Evolutionary conservation across 2,113 vertebrate genomes (phyloP).

Genomic region (Platysteira castanea): DNA sequence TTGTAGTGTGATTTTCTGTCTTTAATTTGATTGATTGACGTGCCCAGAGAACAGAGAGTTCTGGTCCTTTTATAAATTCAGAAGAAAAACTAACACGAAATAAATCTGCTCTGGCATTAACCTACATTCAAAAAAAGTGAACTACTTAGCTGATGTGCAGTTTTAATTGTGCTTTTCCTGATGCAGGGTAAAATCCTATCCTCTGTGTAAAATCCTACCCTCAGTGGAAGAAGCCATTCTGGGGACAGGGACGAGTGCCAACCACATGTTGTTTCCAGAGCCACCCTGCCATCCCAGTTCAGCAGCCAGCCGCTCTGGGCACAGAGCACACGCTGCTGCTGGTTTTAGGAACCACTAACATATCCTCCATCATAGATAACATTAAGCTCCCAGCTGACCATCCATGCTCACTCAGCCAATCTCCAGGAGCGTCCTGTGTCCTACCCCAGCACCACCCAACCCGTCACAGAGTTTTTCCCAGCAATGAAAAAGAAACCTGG

Average conservation of each 20-base stretch:
- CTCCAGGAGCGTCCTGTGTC: background rate
- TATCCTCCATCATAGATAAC: background rate
- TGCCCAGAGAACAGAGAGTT: background rate
- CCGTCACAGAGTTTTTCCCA: background rate
- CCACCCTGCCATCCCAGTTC: background rate
- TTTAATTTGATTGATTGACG: background rate
- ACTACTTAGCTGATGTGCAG: background rate
- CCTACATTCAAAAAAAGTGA: background rate
- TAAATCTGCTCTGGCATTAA: background rate
- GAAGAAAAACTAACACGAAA: background rate
- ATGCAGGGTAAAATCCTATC: background rate
- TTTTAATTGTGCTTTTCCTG: background rate
- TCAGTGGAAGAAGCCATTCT: background rate
- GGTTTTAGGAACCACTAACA: background rate
- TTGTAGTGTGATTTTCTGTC: background rate
- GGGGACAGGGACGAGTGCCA: background rate
- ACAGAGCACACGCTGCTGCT: background rate
- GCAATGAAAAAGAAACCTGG: background rate
- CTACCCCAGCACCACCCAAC: background rate
- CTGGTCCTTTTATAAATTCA: background rate
- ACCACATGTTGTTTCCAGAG: background rate
- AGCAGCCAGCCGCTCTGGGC: background rate
- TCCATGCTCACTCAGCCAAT: background rate
- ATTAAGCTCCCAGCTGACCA: background rate
- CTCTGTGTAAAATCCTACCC: background rate